Base-by-base conservation (phyloP, 2,888 invertebrate genomes). In the Hirtodrosophila histrioides region DNA sequence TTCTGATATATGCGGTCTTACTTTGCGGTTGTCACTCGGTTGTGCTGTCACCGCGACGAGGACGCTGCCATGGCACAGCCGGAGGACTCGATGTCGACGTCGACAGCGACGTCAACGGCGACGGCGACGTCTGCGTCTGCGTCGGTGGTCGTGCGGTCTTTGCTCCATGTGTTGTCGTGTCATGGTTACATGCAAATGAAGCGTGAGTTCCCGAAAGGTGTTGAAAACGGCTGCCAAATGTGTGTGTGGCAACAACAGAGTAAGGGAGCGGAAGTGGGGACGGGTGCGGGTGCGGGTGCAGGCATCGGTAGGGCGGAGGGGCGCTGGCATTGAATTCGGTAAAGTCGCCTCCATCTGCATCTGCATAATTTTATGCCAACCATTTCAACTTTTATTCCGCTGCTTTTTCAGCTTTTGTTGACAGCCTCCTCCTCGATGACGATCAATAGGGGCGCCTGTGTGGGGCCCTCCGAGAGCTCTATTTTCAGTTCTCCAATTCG, bases 141-240 rank as follows among this genome's bases (percentile, higher is more conserved):
- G 39, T 57, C 58, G 77, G 65, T 69, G 70, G 75, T 71, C 77
- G 69, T 75, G 75, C 55, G 77, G 75, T 76, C 58, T 65, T 62
- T 40, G 60, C 53, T 46, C 44, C 65, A 61, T 74, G 61, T 71
- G 60, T 73, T 61, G 67, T 63, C 75, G 70, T 72, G 69, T 70
- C 82, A 79, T 81, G 78, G 87, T 68, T 86, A 79, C 81, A 88
- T 89, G 88, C 89, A 89, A 88, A 88, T 88, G 88, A 82, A 85
- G 88, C 89, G 78, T 88, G 83, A 86, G 86, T 68, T 87, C 71
- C 68, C 77, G 75, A 88, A 88, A 88, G 89, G 88, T 88, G 89
- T 88, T 85, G 85, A 88, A 85, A 86, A 75, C 63, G 65, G 45
- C 80, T 70, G 69, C 56, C 73, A 69, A 71, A 72, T 75, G 77